Base-by-base conservation (phyloP, 1,140 invertebrate species). In the Tetraneura akinire region DNA sequence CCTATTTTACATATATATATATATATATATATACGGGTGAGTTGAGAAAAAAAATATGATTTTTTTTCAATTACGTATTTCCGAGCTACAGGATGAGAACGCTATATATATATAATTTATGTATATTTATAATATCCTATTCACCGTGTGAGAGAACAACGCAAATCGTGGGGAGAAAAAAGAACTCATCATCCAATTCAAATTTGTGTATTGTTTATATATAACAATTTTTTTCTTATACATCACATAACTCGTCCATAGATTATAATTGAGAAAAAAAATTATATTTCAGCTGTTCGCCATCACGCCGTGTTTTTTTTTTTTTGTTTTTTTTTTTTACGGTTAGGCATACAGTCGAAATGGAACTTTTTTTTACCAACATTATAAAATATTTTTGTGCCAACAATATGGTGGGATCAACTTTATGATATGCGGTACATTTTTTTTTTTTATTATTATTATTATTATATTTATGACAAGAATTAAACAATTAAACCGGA, bases 181-280 rank as follows among this genome's bases (percentile, higher is more conserved):
- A 76, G 16, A 42, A 57, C 53, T 60, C 51, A 32, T 60, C 73
- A n/a, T 76, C 73, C n/a, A 23, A 76, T 76, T 57, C 14, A 23
- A 37, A 42, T 60, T 76, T 60, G 53, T 45, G 51, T n/a, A 76
- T 76, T 76, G 73, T 76, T 76, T 76, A 57, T 57, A 42, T 76
- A 57, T 57, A 42, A 76, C 14, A 76, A 76, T 60, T 55, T 76
- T 76, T 74, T 55, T 70, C 32, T 64, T 29, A n/a, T n/a, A n/a
- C n/a, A n/a, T 21, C 42, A 23, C 49, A 51, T 45, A n/a, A 51
- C 45, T 3, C 45, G 10, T 60, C 14, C 9, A 26, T 71, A 51
- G 8, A 71, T 71, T n/a, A 49, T 37, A 37, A 16, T 64, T 37
- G 8, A 62, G 23, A 32, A 73, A 71, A 51, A 71, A 73, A 73